Evolutionary conservation across 2,888 invertebrate genomes (phyloP).

Genomic region (Epinotia ramella): DNA sequence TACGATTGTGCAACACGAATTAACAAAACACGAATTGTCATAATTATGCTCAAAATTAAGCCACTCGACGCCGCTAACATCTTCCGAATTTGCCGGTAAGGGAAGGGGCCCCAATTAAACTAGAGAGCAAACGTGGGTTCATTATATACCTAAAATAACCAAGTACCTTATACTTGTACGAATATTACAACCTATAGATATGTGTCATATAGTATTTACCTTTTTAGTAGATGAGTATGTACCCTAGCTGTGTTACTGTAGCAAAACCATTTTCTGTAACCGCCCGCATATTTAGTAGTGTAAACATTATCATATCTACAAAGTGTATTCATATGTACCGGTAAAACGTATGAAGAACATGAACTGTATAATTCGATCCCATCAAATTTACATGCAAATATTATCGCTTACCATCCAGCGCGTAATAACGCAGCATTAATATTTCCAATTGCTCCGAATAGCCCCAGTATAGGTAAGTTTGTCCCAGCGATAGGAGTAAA

Average conservation of each 20-base stretch:
- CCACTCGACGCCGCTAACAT: no score
- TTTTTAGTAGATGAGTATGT: not conserved
- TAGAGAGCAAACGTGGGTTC: no score
- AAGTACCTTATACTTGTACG: no score
- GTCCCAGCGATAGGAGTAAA: constrained; percentile 67
- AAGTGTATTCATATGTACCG: constrained; percentile 1
- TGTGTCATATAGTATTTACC: no score
- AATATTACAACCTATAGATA: no score
- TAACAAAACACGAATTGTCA: no score
- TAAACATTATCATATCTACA: not conserved
- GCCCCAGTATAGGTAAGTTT: constrained; percentile 47
- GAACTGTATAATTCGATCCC: constrained; percentile 31
- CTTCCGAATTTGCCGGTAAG: no score
- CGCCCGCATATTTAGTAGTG: not conserved
- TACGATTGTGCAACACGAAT: no score
- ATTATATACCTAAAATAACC: no score
- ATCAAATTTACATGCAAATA: constrained; percentile 45
- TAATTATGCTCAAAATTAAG: no score
- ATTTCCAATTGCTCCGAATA: constrained; percentile 41
- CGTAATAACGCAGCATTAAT: constrained; percentile 40
- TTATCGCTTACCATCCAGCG: constrained; percentile 33
- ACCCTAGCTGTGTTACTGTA: not conserved
- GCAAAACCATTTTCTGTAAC: not conserved
- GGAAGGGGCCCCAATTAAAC: no score
- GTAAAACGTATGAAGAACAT: constrained; percentile 15